Evolutionary conservation across 2,113 vertebrate species (phyloP).

Genomic region (Cairina moschata): DNA sequence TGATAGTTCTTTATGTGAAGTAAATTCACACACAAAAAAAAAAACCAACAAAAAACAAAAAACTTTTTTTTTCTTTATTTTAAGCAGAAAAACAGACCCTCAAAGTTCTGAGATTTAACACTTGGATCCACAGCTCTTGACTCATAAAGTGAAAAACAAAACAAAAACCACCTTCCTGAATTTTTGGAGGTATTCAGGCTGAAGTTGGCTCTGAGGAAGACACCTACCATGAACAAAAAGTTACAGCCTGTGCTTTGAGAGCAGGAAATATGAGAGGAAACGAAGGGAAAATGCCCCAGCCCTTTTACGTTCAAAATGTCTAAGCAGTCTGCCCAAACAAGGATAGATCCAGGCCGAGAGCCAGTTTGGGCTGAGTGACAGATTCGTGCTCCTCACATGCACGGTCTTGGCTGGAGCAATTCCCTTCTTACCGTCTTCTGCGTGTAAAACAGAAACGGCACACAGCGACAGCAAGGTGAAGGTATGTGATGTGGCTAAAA

Average conservation of each 20-base stretch:
- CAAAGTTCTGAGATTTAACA: neutral
- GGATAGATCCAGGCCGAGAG: neutral
- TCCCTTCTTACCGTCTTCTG: neutral
- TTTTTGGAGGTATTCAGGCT: neutral
- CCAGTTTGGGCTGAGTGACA: neutral
- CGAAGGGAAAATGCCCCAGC: neutral
- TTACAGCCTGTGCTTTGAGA: neutral
- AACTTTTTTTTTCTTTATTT: neutral
- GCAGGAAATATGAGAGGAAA: neutral
- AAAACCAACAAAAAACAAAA: neutral
- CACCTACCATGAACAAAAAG: neutral
- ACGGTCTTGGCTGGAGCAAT: neutral
- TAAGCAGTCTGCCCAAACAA: constrained; percentile 3
- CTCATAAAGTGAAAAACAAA: neutral
- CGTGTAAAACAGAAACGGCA: constrained; percentile 17
- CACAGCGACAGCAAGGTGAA: neutral
- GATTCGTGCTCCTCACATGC: neutral
- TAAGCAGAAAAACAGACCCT: neutral
- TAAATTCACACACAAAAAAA: neutral
- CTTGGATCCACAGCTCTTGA: neutral
- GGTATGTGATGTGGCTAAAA: neutral
- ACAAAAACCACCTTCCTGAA: neutral
- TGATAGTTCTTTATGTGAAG: neutral
- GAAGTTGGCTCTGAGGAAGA: neutral
- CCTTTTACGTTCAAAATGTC: neutral